Evolutionary conservation across 2,797 vertebrate genomes (phyloP).

Genomic region (Poeciliopsis paucimaculata): DNA sequence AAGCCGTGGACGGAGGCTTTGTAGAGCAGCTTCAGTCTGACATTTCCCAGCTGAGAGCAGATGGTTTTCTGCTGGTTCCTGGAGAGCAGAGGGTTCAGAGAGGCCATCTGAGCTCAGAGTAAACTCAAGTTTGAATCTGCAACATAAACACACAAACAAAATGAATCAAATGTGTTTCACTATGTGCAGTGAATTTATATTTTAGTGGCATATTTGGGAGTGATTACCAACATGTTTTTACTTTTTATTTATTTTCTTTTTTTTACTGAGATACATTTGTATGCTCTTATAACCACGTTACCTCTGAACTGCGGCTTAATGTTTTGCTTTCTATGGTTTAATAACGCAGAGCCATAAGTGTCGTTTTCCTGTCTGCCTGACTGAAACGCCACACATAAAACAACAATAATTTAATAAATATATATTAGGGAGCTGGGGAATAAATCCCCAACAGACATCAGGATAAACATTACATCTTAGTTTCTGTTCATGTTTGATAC

Average conservation of each 20-base stretch:
- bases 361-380: background rate
- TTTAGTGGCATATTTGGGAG: too few relatives aligned
- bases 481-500: background rate
- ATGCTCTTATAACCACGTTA: background rate
- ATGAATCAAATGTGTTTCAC: too few relatives aligned
- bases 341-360: background rate
- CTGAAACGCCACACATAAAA: background rate
- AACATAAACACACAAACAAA: background rate
- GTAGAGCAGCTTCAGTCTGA: constrained; percentile 58
- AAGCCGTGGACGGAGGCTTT: constrained; percentile 70
- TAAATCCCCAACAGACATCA: too few relatives aligned
- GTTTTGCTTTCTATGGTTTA: background rate
- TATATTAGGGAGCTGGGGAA: background rate
- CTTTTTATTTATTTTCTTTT: too few relatives aligned
- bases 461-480: background rate
- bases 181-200: too few relatives aligned
- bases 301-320: background rate
- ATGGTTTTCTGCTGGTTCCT: constrained; percentile 27
- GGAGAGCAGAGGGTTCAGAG: constrained; percentile 35
- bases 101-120: background rate
- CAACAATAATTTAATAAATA: background rate
- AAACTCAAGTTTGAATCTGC: background rate
- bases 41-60: constrained; percentile 36
- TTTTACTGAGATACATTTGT: too few relatives aligned
- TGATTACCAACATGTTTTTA: too few relatives aligned